Conservation (phyloP, 1,140 invertebrate species). For the Ostrea edulis region DNA sequence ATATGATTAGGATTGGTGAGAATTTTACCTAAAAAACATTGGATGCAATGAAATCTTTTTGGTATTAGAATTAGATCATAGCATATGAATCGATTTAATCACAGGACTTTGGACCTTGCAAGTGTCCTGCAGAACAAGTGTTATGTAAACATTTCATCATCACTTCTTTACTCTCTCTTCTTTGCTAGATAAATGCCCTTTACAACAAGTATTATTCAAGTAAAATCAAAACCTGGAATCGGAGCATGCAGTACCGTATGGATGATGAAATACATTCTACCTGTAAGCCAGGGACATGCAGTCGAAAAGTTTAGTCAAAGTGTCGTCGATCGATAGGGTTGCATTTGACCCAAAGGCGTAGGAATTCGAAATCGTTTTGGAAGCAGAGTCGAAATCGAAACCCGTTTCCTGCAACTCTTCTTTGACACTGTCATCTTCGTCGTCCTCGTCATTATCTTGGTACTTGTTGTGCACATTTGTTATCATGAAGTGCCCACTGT, state of each 20-base stretch:
- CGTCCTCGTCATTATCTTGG: conserved; percentile 88
- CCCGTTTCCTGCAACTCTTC: conserved; percentile 58
- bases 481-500: conserved; percentile 99
- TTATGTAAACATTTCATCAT: no score
- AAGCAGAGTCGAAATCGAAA: conserved; percentile 79
- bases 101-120: not conserved
- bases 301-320: conserved; percentile 95
- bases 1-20: no score
- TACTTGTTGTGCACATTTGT: conserved; percentile 95
- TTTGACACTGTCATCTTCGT: conserved; percentile 66
- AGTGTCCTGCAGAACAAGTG: no score
- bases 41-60: no score
- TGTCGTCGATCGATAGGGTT: conserved; percentile 93
- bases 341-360: conserved; percentile 75
- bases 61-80: no score
- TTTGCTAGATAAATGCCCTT: no score
- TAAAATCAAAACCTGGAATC: not conserved
- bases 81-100: no score
- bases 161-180: no score
- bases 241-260: not conserved
- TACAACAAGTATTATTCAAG: no score
- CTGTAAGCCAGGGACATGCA: conserved; percentile 98
- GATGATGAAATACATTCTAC: conserved; percentile 81
- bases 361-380: conserved; percentile 78
- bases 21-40: no score